A percentile compares a stretch with the other conserved stretches of the same genome.
Conservation (phyloP, 1,140 invertebrate genomes). For the Drosophila ananassae region DNA sequence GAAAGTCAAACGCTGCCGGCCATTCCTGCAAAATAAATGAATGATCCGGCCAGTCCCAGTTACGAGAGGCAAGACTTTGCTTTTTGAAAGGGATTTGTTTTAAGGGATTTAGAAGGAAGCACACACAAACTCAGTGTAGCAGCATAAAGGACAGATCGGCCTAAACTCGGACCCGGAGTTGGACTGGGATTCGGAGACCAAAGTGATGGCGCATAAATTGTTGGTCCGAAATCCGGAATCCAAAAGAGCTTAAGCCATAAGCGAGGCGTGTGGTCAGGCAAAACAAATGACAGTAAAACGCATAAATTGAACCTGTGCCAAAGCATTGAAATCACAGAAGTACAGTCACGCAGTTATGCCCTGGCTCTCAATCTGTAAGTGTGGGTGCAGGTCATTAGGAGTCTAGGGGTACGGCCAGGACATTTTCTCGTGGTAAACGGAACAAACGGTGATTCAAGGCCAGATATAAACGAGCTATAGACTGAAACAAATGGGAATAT, state of each 20-base stretch:
- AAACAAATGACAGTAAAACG: constrained; percentile 60
- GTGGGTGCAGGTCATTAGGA: constrained; percentile 25
- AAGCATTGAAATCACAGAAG: constrained; percentile 30
- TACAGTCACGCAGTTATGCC: constrained; percentile 31
- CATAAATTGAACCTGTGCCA: constrained; percentile 44
- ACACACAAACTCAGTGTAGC: neutral
- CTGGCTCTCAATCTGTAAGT: constrained; percentile 38
- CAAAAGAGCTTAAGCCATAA: constrained; percentile 58
- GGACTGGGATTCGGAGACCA: constrained; percentile 18
- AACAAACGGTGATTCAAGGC: constrained; percentile 7
- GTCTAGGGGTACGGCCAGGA: constrained; percentile 3
- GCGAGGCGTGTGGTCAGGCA: constrained; percentile 65
- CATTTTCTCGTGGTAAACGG: constrained; percentile 10
- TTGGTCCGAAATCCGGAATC: constrained; percentile 38
- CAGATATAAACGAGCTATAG: neutral
- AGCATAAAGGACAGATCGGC: constrained; percentile 1
- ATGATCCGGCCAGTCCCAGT: constrained; percentile 45
- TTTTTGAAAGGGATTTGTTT: too few relatives aligned
- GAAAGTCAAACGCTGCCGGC: constrained; percentile 70
- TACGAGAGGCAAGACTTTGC: constrained; percentile 50
- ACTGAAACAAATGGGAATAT: neutral
- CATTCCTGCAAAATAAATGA: constrained; percentile 73
- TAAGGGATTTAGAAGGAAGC: constrained; percentile 63
- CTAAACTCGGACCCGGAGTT: neutral
- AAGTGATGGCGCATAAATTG: constrained; percentile 79